Conservation (phyloP, 2,888 invertebrate species). For the Acanthosepion lycidas region DNA sequence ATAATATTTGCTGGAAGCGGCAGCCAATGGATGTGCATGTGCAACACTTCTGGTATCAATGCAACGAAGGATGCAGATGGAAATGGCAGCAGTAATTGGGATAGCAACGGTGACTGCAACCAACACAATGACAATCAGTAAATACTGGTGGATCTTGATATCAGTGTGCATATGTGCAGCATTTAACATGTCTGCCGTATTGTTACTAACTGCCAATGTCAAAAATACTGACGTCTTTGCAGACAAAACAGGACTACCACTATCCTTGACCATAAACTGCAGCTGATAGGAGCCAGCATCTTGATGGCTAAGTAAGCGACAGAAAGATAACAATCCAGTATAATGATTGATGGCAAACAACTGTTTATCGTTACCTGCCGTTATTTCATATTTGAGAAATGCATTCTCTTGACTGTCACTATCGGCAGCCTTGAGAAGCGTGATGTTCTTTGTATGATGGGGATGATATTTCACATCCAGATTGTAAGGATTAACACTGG, state of each 20-base stretch:
- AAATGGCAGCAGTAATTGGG: background rate
- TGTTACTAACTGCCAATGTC: background rate
- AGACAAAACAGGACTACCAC: background rate
- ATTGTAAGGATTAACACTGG: background rate
- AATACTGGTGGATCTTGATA: background rate
- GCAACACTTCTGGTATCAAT: slow-evolving; percentile 2
- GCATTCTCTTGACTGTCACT: background rate
- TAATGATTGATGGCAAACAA: slow-evolving; percentile 2
- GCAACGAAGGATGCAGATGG: slow-evolving; percentile 2
- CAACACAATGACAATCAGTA: background rate
- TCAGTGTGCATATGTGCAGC: background rate
- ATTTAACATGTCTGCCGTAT: background rate
- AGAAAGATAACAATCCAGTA: background rate
- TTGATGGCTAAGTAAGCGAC: background rate
- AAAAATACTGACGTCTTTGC: background rate
- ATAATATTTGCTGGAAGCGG: background rate
- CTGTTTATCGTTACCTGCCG: background rate
- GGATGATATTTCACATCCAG: background rate
- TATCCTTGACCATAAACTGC: background rate
- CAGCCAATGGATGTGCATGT: background rate
- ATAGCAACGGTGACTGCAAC: background rate
- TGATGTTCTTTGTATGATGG: background rate
- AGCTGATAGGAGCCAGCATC: background rate
- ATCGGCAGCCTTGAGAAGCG: background rate
- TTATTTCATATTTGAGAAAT: background rate